A percentile compares a stretch with the other conserved stretches of the same genome.
phyloP scores from a whole-genome alignment of 1,140 invertebrate species.

The Tetramorium simillimum region DNA sequence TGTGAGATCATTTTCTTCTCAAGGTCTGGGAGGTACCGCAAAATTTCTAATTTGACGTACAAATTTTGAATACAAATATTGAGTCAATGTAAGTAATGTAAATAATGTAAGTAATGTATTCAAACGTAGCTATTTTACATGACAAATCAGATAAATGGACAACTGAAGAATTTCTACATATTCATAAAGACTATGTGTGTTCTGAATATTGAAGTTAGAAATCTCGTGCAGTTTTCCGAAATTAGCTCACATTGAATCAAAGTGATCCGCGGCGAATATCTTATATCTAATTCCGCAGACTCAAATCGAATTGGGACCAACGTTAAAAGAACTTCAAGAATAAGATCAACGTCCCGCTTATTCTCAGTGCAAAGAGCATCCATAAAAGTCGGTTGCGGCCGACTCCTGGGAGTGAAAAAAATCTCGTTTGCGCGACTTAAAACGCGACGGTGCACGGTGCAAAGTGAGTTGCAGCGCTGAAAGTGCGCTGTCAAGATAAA shows the following conservation, averaged over 20 bases:
- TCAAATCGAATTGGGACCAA: slow-evolving; percentile 1
- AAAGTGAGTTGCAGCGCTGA: slow-evolving; percentile 35
- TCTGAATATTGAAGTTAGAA: neutral
- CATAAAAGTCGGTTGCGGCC: slow-evolving; percentile 33
- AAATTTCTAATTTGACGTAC: neutral
- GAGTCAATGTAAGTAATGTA: neutral
- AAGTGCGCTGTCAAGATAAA: slow-evolving; percentile 48
- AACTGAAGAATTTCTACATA: neutral
- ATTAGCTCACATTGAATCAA: neutral
- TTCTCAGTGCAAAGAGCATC: slow-evolving; percentile 36
- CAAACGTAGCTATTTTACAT: neutral
- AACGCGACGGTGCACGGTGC: slow-evolving; percentile 21
- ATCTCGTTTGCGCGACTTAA: slow-evolving; percentile 45
- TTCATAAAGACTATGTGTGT: too few species aligned
- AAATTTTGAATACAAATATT: neutral
- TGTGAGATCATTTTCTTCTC: neutral
- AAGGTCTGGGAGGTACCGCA: neutral
- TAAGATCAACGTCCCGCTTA: slow-evolving; percentile 38
- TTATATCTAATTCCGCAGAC: neutral
- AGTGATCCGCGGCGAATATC: neutral
- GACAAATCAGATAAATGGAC: neutral
- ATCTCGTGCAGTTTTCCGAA: neutral
- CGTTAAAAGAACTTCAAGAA: slow-evolving; percentile 25
- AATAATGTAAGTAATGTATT: neutral
- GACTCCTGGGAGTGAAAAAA: slow-evolving; percentile 31